Base-by-base conservation (phyloP, 2,888 invertebrate genomes). In the Sceliomorpha sp. region DNA sequence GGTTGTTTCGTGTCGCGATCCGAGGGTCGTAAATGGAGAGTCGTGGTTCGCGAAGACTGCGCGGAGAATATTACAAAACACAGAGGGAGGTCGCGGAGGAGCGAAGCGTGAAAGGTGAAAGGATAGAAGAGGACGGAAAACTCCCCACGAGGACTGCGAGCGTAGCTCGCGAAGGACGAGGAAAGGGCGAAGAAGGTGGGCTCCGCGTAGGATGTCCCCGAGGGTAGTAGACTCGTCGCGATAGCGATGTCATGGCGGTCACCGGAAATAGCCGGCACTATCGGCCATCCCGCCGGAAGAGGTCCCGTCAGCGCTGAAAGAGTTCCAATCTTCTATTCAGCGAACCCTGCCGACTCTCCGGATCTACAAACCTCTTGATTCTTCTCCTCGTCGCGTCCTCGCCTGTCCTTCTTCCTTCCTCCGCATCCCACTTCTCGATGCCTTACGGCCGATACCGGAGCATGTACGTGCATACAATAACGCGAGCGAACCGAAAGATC, bases 321-420 rank as follows among this genome's bases (percentile, higher is more conserved):
- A 87, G 82, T 87, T 86, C 84, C 87, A 88, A 88, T 88, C 87
- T 87, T 87, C 87, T 82, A 86, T 88, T 87, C 86, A 87, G 72
- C 64, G 53, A 64, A 66, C 74, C 72, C 72, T 79, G 74, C 50
- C 48, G 56, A 55, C 53, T 64, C 60, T 40, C 60, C 63, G 71
- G 70, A 71, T 74, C 45, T 37, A n/a, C 24, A 39, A 40, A 42
- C 59, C 51, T 50, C 45, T 1, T n/a, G 9, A 31, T 26, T 24
- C 26, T 24, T 17, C 14, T 10, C 12, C 37, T 20, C 31, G 34
- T 40, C 48, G 13, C 56, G 4, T 51, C 58, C 55, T 56, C 56
- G 27, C 51, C 50, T 34, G 24, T 27, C 50, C 48, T 8, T 50
- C 40, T 29, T 48, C 37, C 42, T 29, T 17, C 36, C 44, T 15